Conservation (phyloP, 2,888 invertebrate species). For the Heliconius ismenius region DNA sequence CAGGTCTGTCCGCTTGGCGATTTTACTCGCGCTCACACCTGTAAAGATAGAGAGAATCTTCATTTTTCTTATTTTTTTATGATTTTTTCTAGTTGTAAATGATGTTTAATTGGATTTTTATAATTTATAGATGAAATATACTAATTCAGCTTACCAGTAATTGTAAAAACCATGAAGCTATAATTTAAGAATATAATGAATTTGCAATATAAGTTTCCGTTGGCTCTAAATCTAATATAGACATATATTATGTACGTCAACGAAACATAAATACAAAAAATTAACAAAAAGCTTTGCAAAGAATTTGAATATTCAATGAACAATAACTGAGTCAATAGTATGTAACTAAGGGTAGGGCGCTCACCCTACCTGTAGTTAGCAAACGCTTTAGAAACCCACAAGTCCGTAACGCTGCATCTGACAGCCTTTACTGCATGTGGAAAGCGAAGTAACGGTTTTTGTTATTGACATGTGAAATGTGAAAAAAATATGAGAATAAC, state of each 20-base stretch:
- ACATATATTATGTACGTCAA: neutral
- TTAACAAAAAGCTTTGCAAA: neutral
- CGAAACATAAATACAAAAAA: neutral
- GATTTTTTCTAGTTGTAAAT: neutral
- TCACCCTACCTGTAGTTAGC: neutral
- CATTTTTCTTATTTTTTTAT: neutral
- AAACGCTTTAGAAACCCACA: neutral
- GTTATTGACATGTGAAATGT: slow-evolving; percentile 18
- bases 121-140: too few relatives aligned
- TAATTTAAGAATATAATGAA: too few relatives aligned
- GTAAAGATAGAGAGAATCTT: slow-evolving; percentile 52
- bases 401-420: slow-evolving; percentile 4
- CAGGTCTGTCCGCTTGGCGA: slow-evolving; percentile 72
- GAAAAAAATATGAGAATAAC: neutral
- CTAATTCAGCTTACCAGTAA: too few relatives aligned
- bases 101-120: too few relatives aligned
- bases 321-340: neutral
- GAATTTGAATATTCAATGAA: neutral
- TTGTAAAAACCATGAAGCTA: too few relatives aligned
- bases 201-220: neutral
- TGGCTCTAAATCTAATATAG: neutral
- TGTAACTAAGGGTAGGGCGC: neutral
- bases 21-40: slow-evolving; percentile 75
- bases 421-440: neutral
- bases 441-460: slow-evolving; percentile 6